Evolutionary conservation across 2,888 invertebrate species (phyloP).

Genomic region (Napeogenes inachia): DNA sequence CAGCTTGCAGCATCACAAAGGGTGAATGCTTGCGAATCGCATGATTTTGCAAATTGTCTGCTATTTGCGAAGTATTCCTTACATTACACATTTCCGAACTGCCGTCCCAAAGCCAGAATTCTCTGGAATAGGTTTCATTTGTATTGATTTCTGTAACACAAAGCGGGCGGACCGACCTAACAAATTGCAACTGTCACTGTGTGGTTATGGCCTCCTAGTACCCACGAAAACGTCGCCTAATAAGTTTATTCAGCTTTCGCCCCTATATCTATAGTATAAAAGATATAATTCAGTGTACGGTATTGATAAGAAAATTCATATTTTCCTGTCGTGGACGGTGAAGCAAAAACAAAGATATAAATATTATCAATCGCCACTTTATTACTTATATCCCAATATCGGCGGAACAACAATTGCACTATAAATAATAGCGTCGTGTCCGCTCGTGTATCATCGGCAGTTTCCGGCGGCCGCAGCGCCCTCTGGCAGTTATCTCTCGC

Average conservation of each 20-base stretch:
- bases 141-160: conserved; percentile 29
- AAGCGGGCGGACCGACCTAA: conserved; percentile 22
- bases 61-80: conserved; percentile 20
- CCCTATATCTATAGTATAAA: conserved; percentile 1
- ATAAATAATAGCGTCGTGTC: conserved; percentile 35
- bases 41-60: conserved; percentile 24
- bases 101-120: conserved; percentile 17
- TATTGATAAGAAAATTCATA: not conserved
- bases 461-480: conserved; percentile 26
- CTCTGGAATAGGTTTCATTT: conserved; percentile 24
- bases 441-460: conserved; percentile 37
- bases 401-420: conserved; percentile 33
- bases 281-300: conserved; percentile 4
- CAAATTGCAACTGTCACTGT: conserved; percentile 25
- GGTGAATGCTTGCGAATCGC: conserved; percentile 23
- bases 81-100: conserved; percentile 22
- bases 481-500: conserved; percentile 21
- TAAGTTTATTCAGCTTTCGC: conserved; percentile 3
- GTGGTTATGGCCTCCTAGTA: conserved; percentile 22
- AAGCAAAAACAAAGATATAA: conserved; percentile 35
- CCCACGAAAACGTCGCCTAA: conserved; percentile 1
- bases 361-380: conserved; percentile 35
- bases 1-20: conserved; percentile 5
- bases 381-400: conserved; percentile 29
- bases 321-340: conserved; percentile 11